A percentile compares a stretch with the other conserved stretches of the same genome.
Conservation (phyloP, 2,797 vertebrate species). For the Fistularia commersonii region DNA sequence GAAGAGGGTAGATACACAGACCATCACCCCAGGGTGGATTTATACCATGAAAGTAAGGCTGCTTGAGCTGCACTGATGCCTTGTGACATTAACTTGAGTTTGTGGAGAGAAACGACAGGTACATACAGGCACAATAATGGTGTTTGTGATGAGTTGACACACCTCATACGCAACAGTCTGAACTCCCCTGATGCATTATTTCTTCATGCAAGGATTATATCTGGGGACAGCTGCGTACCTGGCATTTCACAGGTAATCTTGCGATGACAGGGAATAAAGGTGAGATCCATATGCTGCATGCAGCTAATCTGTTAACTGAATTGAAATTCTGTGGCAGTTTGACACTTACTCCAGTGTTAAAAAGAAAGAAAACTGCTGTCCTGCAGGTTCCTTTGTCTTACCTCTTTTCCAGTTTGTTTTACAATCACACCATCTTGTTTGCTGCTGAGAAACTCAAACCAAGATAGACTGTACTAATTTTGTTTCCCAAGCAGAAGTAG, state of each 20-base stretch:
- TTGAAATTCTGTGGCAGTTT: too few species aligned
- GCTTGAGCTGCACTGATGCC: slow-evolving; percentile 1
- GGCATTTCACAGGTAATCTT: slow-evolving; percentile 9
- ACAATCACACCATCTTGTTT: too few species aligned
- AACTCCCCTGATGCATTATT: background rate
- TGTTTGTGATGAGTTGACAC: slow-evolving; percentile 41
- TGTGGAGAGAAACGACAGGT: slow-evolving; percentile 19
- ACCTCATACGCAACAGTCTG: slow-evolving; percentile 1
- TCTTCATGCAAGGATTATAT: background rate
- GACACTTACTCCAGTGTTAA: too few species aligned
- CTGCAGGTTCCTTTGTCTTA: too few species aligned
- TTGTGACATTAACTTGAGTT: background rate
- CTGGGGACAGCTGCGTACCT: background rate
- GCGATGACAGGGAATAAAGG: background rate
- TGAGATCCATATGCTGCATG: too few species aligned
- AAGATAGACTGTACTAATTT: too few species aligned
- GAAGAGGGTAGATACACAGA: background rate
- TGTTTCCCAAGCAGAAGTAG: too few species aligned
- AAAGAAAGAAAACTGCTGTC: too few species aligned
- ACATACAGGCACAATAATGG: slow-evolving; percentile 38
- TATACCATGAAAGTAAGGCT: slow-evolving; percentile 1
- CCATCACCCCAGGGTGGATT: slow-evolving; percentile 1
- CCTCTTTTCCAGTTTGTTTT: too few species aligned
- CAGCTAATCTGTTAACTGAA: too few species aligned
- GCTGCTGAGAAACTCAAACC: too few species aligned